Evolutionary conservation across 2,888 invertebrate species (phyloP), one percentile per base, ranked within the genome.

Genomic region (Anticlea derivata): DNA sequence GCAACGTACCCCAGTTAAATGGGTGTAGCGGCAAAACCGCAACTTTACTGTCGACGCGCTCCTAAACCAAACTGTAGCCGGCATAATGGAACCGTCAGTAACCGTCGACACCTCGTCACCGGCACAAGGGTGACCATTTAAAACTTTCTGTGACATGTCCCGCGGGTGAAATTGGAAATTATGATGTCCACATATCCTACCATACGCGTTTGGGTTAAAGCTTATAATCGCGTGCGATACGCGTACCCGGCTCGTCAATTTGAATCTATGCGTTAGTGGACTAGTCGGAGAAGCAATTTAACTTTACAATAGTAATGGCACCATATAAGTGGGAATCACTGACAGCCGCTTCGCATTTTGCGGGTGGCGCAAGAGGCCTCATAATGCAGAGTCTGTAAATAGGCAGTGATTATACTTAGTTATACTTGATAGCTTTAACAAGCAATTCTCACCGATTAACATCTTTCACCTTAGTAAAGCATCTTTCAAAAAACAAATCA

Each of bases 1-100:
- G 24, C 39, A 29, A 44, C 26, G 20, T 7, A 17, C 39, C 44
- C 17, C 37, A 34, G 48, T 38, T 47, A 40, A 50, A 48, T 34
- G 30, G 34, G 26, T 34, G 48, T 50, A 53, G 31, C 23, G 30
- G 31, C 45, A 41, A 52, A 53, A 50, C 50, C 53, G 46, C 56
- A 53, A 56, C 50, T 50, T 60, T 51, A 44, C 41, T 51, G 48
- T 10, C 35, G 37, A 55, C 55, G 35, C 37, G 34, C 12, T 45
- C 49, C 62, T 38, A 59, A 70, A 70, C 71, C 67, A 66, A 69
- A 72, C 70, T 60, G 72, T 70, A 65, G 63, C 71, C 60, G 59
- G 67, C 64, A 75, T 80, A 83, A 84, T 80, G 70, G 76, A 71
- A 68, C 73, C 70, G 81, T 79, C 82, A 79, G 61, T 60, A 50